Conservation (phyloP, 2,113 vertebrate genomes). For the Pavo muticus region DNA sequence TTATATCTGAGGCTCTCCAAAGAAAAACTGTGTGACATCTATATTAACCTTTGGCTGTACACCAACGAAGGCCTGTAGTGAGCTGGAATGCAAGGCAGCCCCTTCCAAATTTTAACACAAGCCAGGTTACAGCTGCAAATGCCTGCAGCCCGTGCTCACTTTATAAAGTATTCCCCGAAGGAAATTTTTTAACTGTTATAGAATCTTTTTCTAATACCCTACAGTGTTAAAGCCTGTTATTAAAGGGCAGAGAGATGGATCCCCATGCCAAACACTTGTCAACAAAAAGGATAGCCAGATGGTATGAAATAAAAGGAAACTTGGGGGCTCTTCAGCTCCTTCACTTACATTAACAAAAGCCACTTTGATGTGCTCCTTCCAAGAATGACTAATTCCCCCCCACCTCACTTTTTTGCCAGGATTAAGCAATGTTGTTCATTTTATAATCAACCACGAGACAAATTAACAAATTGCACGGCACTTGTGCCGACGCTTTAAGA, state of each 20-base stretch:
- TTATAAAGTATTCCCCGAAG: slow-evolving; percentile 78
- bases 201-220: slow-evolving; percentile 83
- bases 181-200: slow-evolving; percentile 83
- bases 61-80: slow-evolving; percentile 85
- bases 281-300: slow-evolving; percentile 79
- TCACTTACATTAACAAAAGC: slow-evolving; percentile 76
- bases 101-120: slow-evolving; percentile 87
- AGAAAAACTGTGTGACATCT: slow-evolving; percentile 92
- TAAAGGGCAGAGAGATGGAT: slow-evolving; percentile 78
- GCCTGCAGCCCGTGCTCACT: slow-evolving; percentile 77
- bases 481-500: slow-evolving; percentile 2
- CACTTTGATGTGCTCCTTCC: slow-evolving; percentile 70
- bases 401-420: slow-evolving; percentile 46
- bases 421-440: slow-evolving; percentile 74
- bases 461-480: slow-evolving; percentile 44
- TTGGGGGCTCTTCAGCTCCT: slow-evolving; percentile 58
- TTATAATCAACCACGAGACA: slow-evolving; percentile 69
- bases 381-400: slow-evolving; percentile 64
- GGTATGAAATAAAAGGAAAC: slow-evolving; percentile 75
- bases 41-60: slow-evolving; percentile 91
- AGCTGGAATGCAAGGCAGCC: slow-evolving; percentile 89
- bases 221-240: slow-evolving; percentile 82
- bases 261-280: slow-evolving; percentile 84
- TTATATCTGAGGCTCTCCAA: slow-evolving; percentile 76
- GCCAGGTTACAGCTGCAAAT: slow-evolving; percentile 87